Percentiles rank a stretch among this genome's conserved stretches.
Conservation (phyloP, 2,113 vertebrate species). For the Bubalus kerabau region DNA sequence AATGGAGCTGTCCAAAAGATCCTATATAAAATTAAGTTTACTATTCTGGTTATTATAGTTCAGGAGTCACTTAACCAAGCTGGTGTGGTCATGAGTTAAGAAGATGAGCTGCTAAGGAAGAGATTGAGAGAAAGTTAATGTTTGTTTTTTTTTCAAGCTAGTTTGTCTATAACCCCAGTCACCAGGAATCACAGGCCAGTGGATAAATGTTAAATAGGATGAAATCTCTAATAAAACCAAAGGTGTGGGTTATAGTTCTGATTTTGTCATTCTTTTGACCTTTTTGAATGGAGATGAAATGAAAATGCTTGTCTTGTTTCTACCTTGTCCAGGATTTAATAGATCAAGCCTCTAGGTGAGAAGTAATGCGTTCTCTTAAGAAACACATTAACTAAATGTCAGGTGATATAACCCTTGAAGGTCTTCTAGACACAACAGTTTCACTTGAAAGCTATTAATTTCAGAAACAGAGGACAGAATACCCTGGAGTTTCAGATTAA, state of each 20-base stretch:
- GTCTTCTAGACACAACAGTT: neutral
- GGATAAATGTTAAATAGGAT: neutral
- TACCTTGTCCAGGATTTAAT: neutral
- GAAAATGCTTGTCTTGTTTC: slow-evolving; percentile 32
- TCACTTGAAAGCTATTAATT: slow-evolving; percentile 34
- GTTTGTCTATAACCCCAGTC: neutral
- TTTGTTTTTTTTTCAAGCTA: neutral
- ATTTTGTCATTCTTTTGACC: slow-evolving; percentile 25
- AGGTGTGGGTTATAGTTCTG: slow-evolving; percentile 15
- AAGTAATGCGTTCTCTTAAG: neutral
- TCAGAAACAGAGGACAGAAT: slow-evolving; percentile 22
- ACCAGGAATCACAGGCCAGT: neutral
- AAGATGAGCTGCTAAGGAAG: neutral
- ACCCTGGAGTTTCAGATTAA: neutral
- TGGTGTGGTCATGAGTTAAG: neutral
- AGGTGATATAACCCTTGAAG: neutral
- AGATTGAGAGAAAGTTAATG: neutral
- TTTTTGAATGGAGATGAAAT: slow-evolving; percentile 39
- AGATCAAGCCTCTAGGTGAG: neutral
- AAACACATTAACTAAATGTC: slow-evolving; percentile 34
- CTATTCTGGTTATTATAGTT: neutral
- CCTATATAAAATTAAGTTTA: slow-evolving; percentile 38
- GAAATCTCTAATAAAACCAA: neutral
- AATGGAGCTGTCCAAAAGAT: slow-evolving; percentile 15
- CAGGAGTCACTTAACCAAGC: neutral